Evolutionary conservation across 2,797 vertebrate species (phyloP), one percentile per base, ranked within the genome.

Genomic region (Arnoldichthys spilopterus): DNA sequence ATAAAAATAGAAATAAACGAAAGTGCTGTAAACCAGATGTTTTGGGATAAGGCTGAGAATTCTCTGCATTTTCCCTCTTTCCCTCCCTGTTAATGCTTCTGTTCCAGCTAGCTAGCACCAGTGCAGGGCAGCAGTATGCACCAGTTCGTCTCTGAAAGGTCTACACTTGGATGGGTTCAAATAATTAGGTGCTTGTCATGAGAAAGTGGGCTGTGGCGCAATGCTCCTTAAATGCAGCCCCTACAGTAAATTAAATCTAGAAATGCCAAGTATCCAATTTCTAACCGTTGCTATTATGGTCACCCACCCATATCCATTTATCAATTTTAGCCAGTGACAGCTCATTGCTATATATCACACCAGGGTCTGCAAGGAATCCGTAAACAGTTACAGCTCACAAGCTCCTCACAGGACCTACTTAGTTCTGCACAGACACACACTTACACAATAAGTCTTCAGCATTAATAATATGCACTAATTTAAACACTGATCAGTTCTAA

Each of bases 251-350:
- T 85, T 83, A 82, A 83, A 85, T 82, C 74, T 72, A 79, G 84
- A 85, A 85, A 85, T 83, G 82, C 82, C 82, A 83, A 83, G 82
- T 80, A 77, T 85, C 84, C 82, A 82, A 82, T 85, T 83, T 82
- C 84, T 83, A 82, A 82, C 82, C 43, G 69, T 79, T 77, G 82
- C 84, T 74, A 84, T 85, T 83, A 83, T 79, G 71, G 84, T 77
- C 79, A 82, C 54, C 84, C 84, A 83, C 77, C 79, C 84, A 79
- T 74, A 79, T 74, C 81, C 79, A 85, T 85, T 85, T 83, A 85
- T 85, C 84, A 85, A 79, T 83, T 85, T 83, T 81, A 80, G 43
- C 74, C 53, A 24, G 66, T 62, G 62, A 82, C 69, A 80, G 66
- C 74, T 77, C 74, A 74, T 72, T 72, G 82, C 79, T 83, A 66